Conservation (phyloP, 1,140 invertebrate species). For the Drosophila gunungcola region DNA sequence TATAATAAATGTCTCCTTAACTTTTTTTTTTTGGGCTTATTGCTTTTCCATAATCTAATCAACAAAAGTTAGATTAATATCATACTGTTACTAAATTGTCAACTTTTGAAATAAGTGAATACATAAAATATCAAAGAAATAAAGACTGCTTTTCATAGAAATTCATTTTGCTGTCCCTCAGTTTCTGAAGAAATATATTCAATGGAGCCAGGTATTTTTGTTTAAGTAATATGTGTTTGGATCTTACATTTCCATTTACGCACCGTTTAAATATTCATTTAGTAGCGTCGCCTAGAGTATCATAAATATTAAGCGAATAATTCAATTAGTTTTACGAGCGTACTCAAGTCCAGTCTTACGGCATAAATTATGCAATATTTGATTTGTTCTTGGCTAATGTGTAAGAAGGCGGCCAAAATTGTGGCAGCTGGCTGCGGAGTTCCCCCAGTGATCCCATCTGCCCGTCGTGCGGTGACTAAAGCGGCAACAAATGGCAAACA, state of each 20-base stretch:
- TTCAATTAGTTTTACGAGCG: constrained; percentile 58
- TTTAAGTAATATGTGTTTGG: constrained; percentile 1
- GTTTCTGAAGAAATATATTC: background rate
- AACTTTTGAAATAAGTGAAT: too few relatives aligned
- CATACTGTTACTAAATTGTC: too few relatives aligned
- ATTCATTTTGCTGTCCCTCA: too few relatives aligned
- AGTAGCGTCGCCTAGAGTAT: constrained; percentile 32
- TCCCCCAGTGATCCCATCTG: constrained; percentile 15
- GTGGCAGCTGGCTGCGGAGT: constrained; percentile 17
- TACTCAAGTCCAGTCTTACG: constrained; percentile 7
- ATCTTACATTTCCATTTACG: constrained; percentile 18
- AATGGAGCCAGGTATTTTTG: background rate
- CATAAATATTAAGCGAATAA: constrained; percentile 57
- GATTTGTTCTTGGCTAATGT: constrained; percentile 47
- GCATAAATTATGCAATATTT: constrained; percentile 63
- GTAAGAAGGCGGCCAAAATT: constrained; percentile 7
- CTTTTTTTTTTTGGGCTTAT: too few relatives aligned
- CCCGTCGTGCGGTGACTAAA: constrained; percentile 40
- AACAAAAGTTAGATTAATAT: too few relatives aligned
- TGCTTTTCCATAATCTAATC: too few relatives aligned
- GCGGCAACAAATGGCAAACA: constrained; percentile 76
- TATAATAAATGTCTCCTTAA: too few relatives aligned
- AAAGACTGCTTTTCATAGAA: too few relatives aligned
- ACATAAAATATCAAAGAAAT: too few relatives aligned
- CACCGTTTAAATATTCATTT: constrained; percentile 34